phyloP scores from a whole-genome alignment of 1,140 invertebrate species.

The Drosophila sturtevanti region DNA sequence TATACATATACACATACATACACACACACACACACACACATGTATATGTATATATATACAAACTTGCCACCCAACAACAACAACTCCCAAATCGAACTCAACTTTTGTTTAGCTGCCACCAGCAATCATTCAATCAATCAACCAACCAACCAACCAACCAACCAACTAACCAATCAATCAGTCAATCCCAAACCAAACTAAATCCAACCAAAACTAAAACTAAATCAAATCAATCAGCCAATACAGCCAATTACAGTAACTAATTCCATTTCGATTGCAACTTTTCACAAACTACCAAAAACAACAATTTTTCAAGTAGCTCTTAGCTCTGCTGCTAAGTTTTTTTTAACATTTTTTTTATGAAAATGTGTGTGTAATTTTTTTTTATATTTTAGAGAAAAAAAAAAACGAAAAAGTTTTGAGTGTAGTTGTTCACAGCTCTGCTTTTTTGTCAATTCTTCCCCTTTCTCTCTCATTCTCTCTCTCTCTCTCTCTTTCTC shows the following conservation, averaged over 20 bases:
- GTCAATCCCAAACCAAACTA: slow-evolving; percentile 31
- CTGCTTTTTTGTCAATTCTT: slow-evolving; percentile 3
- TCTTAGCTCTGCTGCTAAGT: background rate
- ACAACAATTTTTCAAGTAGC: slow-evolving; percentile 6
- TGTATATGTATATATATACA: too few relatives aligned
- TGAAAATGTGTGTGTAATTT: background rate
- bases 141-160: slow-evolving; percentile 10
- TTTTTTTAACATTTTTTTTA: background rate
- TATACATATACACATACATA: slow-evolving; percentile 2
- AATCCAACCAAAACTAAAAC: slow-evolving; percentile 11
- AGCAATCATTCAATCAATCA: slow-evolving; percentile 59
- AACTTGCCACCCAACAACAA: slow-evolving; percentile 3
- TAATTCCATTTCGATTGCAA: slow-evolving; percentile 18
- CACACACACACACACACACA: slow-evolving; percentile 5
- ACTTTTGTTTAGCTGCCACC: slow-evolving; percentile 60
- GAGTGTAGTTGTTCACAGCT: slow-evolving; percentile 6
- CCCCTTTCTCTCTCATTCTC: background rate
- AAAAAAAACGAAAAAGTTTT: background rate
- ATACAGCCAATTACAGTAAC: slow-evolving; percentile 45
- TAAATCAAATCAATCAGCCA: slow-evolving; percentile 62
- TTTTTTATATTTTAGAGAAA: background rate
- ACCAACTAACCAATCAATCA: slow-evolving; percentile 49
- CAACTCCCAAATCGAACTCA: slow-evolving; percentile 36
- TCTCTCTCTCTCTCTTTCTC: slow-evolving; percentile 25
- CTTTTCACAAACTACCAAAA: slow-evolving; percentile 1